Conservation (phyloP, 2,888 invertebrate genomes). For the Xylota segnis region DNA sequence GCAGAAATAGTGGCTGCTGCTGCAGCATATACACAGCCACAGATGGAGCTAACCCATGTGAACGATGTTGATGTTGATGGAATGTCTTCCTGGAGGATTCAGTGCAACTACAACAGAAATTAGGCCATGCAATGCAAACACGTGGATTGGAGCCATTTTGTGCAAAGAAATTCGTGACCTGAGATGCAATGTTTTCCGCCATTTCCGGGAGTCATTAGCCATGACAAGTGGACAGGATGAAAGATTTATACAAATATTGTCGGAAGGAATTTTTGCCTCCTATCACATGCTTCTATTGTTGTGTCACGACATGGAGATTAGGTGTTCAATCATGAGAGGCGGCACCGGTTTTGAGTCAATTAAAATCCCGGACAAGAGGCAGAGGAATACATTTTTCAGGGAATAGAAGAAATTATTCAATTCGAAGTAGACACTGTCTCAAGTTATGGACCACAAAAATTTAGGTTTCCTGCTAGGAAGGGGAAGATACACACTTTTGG, state of each 20-base stretch:
- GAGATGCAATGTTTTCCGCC: slow-evolving; percentile 14
- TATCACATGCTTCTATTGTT: neutral
- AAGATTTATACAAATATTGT: slow-evolving; percentile 1
- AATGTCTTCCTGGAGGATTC: slow-evolving; percentile 46
- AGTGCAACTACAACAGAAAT: slow-evolving; percentile 65
- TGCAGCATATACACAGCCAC: slow-evolving; percentile 7
- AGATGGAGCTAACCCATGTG: slow-evolving; percentile 11
- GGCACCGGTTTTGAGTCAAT: no score
- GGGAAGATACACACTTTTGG: no score
- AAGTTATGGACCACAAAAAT: no score
- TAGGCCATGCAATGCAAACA: slow-evolving; percentile 35
- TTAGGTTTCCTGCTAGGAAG: no score
- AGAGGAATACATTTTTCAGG: no score
- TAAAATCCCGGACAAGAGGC: no score
- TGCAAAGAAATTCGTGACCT: slow-evolving; percentile 31
- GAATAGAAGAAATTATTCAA: no score
- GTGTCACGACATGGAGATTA: neutral
- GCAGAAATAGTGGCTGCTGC: slow-evolving; percentile 50
- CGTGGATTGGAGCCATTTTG: slow-evolving; percentile 24
- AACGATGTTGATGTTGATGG: slow-evolving; percentile 50
- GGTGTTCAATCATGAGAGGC: no score
- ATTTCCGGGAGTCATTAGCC: slow-evolving; percentile 35
- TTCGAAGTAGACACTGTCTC: no score
- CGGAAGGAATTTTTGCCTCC: neutral
- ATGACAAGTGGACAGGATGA: slow-evolving; percentile 7